Conservation (phyloP, 30 jellyfish, hydroid and myxozoan genomes). For the Cassiopea andromeda region DNA sequence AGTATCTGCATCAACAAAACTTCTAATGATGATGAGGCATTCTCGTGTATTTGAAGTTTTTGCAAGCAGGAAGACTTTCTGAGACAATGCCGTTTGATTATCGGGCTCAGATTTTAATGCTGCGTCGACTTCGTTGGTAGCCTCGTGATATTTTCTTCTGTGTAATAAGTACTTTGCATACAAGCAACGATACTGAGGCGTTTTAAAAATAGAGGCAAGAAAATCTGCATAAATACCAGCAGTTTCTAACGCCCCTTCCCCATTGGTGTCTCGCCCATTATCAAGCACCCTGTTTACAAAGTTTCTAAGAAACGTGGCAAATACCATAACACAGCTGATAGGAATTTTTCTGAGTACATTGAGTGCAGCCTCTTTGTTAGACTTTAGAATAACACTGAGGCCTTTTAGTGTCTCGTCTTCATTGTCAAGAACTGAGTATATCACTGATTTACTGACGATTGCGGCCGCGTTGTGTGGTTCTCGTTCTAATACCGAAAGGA, state of each 20-base stretch:
- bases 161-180: conserved; percentile 40
- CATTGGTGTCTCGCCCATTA: background rate
- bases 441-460: conserved; percentile 70
- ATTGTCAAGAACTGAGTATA: conserved; percentile 66
- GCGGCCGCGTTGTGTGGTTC: conserved; percentile 75
- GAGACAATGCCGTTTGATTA: conserved; percentile 22
- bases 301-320: conserved; percentile 38
- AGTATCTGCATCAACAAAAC: conserved; percentile 9
- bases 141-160: conserved; percentile 53
- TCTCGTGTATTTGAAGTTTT: conserved; percentile 44
- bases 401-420: conserved; percentile 65
- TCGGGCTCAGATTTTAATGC: conserved; percentile 23
- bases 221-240: conserved; percentile 52
- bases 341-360: conserved; percentile 72
- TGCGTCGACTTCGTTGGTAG: conserved; percentile 41
- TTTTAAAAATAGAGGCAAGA: conserved; percentile 15
- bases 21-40: conserved; percentile 22
- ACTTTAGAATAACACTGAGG: conserved; percentile 35
- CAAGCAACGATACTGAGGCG: conserved; percentile 22
- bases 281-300: conserved; percentile 28
- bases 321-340: conserved; percentile 50
- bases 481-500: conserved; percentile 54
- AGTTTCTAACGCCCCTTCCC: background rate
- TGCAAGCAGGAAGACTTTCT: conserved; percentile 39
- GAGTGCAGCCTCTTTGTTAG: conserved; percentile 52